phyloP scores from a whole-genome alignment of 2,113 vertebrate genomes.

The Clarias gariepinus region DNA sequence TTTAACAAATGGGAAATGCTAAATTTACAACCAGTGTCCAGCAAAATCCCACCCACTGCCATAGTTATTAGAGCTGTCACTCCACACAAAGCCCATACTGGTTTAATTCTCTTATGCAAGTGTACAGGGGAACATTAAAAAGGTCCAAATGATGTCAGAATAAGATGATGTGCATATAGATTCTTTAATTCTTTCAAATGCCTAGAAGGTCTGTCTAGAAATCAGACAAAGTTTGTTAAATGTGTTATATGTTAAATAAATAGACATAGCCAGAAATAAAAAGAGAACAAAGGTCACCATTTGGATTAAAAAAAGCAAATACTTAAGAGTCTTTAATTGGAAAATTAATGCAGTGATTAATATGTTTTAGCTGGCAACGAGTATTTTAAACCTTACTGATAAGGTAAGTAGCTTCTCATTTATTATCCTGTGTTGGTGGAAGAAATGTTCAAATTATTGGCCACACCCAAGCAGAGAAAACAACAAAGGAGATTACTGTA shows the following conservation, averaged over 20 bases:
- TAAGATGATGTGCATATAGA: slow-evolving; percentile 7
- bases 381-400: too few relatives aligned
- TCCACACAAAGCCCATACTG: slow-evolving; percentile 10
- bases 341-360: too few relatives aligned
- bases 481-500: too few relatives aligned
- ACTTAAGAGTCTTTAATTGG: too few relatives aligned
- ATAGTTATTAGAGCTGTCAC: slow-evolving; percentile 40
- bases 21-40: slow-evolving; percentile 17
- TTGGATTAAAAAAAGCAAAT: too few relatives aligned
- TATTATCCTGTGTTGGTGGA: too few relatives aligned
- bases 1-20: slow-evolving; percentile 11
- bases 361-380: too few relatives aligned
- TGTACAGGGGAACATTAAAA: slow-evolving; percentile 1
- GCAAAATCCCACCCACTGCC: slow-evolving; percentile 21
- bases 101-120: slow-evolving; percentile 24
- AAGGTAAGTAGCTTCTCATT: too few relatives aligned
- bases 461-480: too few relatives aligned
- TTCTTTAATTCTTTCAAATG: background rate
- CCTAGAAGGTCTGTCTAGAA: background rate
- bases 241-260: background rate
- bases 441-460: too few relatives aligned
- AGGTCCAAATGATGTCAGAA: slow-evolving; percentile 48
- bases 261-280: too few relatives aligned
- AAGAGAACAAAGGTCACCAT: too few relatives aligned
- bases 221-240: background rate